Evolutionary conservation across 2,797 vertebrate species (phyloP), one percentile per base, ranked within the genome.

Genomic region (Ctenochaetus hawaiiensis): DNA sequence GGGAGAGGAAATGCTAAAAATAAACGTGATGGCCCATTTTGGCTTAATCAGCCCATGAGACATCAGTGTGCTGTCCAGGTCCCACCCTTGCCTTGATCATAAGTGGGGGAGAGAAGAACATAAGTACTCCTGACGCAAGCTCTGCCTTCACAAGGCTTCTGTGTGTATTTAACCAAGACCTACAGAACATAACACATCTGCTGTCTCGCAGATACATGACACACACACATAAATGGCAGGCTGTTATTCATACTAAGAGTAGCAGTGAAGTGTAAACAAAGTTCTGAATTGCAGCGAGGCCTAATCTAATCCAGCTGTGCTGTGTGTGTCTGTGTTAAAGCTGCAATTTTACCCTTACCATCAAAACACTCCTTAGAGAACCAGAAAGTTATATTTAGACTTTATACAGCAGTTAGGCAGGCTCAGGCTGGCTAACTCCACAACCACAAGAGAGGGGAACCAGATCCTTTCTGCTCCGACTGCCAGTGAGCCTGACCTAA

Each of bases 231-330:
- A 68, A 67, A 72, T 44, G 12, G 62, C 26, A 69, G 70, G 60
- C 85, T 75, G 77, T 82, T 88, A 78, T 87, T 85, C 81, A 63
- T 48, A 48, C 80, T 72, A 72, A 77, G 67, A 79, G 79, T 8
- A 81, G 84, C 68, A 71, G 70, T 13, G 43, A 73, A 88, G 80
- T 85, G 80, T 83, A 90, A 92, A 91, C 85, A 90, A 69, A 78
- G 78, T 82, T 70, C 67, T 23, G 72, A 85, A 86, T 83, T 59
- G 41, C 51, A 64, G 78, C 6, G 4, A 74, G 23, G 69, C 52
- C 72, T 93, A 92, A 94, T 92, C 64, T 37, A 80, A 80, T 83
- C 83, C 92, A 93, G 93, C 88, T 93, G 93, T 85, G 74, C 71
- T 80, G 80, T 76, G 79, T 77, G 73, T 17, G 77, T 67, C 64